These are phyloP conservation scores for Oreochromis niloticus DNA, from an alignment of 2,113 vertebrate species.

Conservation along the genomic window DNA sequence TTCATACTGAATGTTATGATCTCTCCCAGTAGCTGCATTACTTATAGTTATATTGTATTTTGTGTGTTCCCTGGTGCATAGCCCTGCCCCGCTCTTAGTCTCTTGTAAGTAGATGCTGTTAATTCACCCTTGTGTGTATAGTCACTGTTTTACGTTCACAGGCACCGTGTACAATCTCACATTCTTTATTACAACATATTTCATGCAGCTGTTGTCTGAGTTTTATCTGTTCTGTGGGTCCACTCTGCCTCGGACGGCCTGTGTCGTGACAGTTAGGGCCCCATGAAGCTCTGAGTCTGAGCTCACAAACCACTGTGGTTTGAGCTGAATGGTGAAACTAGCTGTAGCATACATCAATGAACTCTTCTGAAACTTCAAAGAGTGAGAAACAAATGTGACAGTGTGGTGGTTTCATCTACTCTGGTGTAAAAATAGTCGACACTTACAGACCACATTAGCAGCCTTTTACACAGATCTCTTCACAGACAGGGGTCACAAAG, in stretches of 20 bases:
- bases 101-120: neutral
- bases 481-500: too few relatives aligned
- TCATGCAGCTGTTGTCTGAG: neutral
- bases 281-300: neutral
- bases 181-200: neutral
- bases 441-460: too few relatives aligned
- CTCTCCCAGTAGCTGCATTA: neutral
- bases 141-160: neutral
- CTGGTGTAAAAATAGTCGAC: too few relatives aligned
- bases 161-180: neutral
- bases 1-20: neutral
- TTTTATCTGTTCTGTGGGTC: neutral
- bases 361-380: too few relatives aligned
- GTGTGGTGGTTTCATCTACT: too few relatives aligned
- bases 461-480: too few relatives aligned
- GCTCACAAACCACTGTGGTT: neutral
- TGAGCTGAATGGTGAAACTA: too few relatives aligned
- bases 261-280: neutral
- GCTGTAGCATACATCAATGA: too few relatives aligned
- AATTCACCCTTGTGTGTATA: neutral
- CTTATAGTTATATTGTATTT: neutral
- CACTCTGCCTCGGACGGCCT: neutral
- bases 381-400: too few relatives aligned
- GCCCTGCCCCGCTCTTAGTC: neutral
- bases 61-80: neutral